phyloP scores from a whole-genome alignment of 2,888 invertebrate genomes.

The Proisotoma minuta region DNA sequence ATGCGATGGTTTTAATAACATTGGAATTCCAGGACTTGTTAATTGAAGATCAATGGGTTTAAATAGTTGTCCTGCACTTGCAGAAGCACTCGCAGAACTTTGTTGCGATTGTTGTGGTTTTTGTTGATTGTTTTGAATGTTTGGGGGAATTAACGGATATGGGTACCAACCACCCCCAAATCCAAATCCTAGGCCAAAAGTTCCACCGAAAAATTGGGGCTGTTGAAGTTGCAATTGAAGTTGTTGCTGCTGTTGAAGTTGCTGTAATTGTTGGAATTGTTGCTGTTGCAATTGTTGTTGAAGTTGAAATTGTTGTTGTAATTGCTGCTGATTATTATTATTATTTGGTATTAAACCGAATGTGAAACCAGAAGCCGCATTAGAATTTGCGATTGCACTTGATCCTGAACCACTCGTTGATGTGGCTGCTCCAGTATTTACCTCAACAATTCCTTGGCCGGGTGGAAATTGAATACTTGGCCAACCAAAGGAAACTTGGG shows the following conservation, averaged over 20 bases:
- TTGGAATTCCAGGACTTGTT: slow-evolving; percentile 5
- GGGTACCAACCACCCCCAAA: slow-evolving; percentile 11
- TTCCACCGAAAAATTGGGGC: slow-evolving; percentile 13
- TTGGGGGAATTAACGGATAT: background rate
- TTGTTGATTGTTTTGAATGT: background rate
- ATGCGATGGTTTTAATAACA: slow-evolving; percentile 37
- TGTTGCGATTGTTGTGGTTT: background rate
- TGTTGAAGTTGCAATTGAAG: background rate
- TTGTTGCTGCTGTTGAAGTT: slow-evolving; percentile 2
- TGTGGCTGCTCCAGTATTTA: background rate
- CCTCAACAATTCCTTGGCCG: too few relatives aligned
- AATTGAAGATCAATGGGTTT: slow-evolving; percentile 9
- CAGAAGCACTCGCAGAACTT: background rate
- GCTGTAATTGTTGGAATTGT: background rate
- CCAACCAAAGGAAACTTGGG: background rate
- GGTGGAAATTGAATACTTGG: background rate
- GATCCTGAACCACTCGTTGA: background rate
- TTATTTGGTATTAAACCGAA: background rate
- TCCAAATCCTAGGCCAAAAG: slow-evolving; percentile 14
- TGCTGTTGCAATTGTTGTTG: slow-evolving; percentile 6
- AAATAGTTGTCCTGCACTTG: background rate
- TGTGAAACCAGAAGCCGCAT: background rate
- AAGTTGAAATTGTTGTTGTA: background rate
- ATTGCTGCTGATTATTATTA: background rate
- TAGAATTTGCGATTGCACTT: background rate